Evolutionary conservation across 2,113 vertebrate species (phyloP).

Genomic region (Vimba vimba): DNA sequence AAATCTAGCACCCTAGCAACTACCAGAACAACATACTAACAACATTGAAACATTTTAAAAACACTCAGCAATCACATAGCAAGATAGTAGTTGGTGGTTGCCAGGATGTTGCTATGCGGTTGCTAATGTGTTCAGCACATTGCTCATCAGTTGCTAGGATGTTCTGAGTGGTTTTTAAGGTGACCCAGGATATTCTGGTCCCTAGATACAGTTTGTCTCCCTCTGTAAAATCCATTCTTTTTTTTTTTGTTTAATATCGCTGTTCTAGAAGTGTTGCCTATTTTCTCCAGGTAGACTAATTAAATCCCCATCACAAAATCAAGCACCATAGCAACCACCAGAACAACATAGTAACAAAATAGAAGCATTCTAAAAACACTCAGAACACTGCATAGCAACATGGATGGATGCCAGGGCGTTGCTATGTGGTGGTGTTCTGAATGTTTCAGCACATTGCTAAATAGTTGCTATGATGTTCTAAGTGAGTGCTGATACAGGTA

Average conservation of each 20-base stretch:
- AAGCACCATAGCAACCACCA: not conserved
- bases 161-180: not conserved
- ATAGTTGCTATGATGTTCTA: no score
- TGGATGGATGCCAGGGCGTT: not conserved
- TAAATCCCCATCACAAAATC: no score
- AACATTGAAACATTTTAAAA: not conserved
- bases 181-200: not conserved
- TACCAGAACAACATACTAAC: no score
- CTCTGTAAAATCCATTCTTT: not conserved
- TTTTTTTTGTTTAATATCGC: not conserved
- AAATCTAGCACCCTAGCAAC: no score
- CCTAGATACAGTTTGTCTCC: no score
- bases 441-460: no score
- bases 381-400: not conserved
- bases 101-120: not conserved
- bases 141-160: no score
- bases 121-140: not conserved
- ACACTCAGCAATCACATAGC: not conserved
- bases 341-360: not conserved
- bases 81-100: not conserved
- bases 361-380: not conserved
- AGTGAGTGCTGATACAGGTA: no score
- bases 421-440: not conserved
- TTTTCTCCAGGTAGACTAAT: no score
- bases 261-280: not conserved